phyloP scores from a whole-genome alignment of 2,113 vertebrate species.

The Scopus umbretta region DNA sequence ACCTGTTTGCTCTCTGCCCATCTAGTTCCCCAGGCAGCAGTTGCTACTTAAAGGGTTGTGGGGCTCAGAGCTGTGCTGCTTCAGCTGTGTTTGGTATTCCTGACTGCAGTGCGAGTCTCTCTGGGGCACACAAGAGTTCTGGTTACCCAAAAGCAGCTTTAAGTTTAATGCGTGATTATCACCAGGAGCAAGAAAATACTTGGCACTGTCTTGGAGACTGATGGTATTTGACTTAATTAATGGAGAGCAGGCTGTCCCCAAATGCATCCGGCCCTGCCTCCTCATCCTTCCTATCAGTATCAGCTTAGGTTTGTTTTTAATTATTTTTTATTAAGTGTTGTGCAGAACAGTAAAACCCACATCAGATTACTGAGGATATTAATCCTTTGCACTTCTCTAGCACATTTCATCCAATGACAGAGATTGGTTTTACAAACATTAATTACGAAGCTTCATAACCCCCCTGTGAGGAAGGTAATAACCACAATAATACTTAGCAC shows the following conservation, averaged over 20 bases:
- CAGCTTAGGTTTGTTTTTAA: slow-evolving; percentile 39
- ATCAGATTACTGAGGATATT: slow-evolving; percentile 51
- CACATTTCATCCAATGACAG: not conserved
- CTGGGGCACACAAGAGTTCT: not conserved
- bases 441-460: slow-evolving; percentile 42
- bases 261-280: not conserved
- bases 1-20: not conserved
- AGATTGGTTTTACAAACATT: slow-evolving; percentile 46
- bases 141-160: not conserved
- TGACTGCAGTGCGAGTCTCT: not conserved
- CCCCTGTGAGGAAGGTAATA: slow-evolving; percentile 41
- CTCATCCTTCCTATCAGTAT: not conserved
- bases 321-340: slow-evolving; percentile 41
- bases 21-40: not conserved
- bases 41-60: not conserved
- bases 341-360: slow-evolving; percentile 29
- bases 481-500: slow-evolving; percentile 15
- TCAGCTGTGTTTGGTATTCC: not conserved
- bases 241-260: not conserved
- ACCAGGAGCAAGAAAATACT: not conserved
- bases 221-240: slow-evolving; percentile 8
- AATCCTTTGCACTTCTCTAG: slow-evolving; percentile 41
- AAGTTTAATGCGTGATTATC: not conserved
- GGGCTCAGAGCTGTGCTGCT: not conserved
- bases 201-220: not conserved